Base-by-base conservation (phyloP, 2,113 vertebrate genomes). In the Octodon degus region DNA sequence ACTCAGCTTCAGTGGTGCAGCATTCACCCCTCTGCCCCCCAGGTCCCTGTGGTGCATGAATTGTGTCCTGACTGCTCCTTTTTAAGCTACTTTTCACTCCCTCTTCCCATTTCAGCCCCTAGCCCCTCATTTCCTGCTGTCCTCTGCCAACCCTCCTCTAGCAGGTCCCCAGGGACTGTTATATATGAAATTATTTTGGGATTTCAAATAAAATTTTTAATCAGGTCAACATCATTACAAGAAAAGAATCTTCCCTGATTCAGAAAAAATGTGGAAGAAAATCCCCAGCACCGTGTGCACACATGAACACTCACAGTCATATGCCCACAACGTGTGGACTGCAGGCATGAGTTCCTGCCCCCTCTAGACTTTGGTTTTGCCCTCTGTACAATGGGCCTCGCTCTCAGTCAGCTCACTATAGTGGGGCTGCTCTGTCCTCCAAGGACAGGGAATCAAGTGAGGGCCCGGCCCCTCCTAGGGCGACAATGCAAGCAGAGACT, bases 181-280 rank as follows among this genome's bases (percentile, higher is more conserved):
- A 92, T 95, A 85, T 97, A 97, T 98, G 95, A 98, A 98, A 98
- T 98, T 98, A 98, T 98, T 98, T 98, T 97, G 96, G 98, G 95
- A 98, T 98, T 98, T 98, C 97, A 97, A 98, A 98, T 98, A 98
- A 98, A 98, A 98, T 97, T 98, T 98, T 98, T 98, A 98, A 98
- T 98, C 98, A 97, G 98, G 98, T 98, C 98, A 98, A 96, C 97
- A 97, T 98, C 90, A 92, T 98, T 98, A 98, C 95, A 95, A 93
- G 94, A 93, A 97, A 97, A 94, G 93, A 97, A 97, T 97, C 95
- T 97, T 98, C 95, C 62, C 84, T 72, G 72, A 93, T 88, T 84
- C 93, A 79, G 93, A 77, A 92, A 94, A 93, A 97, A 62, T 43
- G 37, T 72, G 84, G 74, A 43, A 72, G 89, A 34, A 81, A 77